phyloP scores from a whole-genome alignment of 2,113 vertebrate genomes.

The Mesitornis unicolor region DNA sequence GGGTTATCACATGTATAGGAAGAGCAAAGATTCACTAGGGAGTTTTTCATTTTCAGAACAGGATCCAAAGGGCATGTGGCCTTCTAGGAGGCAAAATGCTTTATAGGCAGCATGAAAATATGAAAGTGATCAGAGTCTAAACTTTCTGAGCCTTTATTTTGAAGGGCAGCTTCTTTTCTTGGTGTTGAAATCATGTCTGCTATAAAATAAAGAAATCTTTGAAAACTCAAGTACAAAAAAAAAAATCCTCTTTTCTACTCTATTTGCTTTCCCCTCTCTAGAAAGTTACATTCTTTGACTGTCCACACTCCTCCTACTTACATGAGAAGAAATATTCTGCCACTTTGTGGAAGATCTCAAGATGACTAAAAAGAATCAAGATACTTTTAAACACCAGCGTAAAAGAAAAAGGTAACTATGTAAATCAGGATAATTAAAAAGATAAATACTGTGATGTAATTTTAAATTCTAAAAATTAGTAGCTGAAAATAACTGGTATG shows the following conservation, averaged over 20 bases:
- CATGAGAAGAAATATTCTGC: conserved; percentile 61
- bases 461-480: background rate
- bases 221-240: background rate
- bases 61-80: background rate
- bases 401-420: conserved; percentile 64
- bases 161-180: conserved; percentile 48
- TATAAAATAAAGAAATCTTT: conserved; percentile 68
- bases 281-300: conserved; percentile 72
- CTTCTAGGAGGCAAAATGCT: background rate
- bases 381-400: conserved; percentile 59
- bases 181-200: conserved; percentile 10
- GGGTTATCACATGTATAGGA: background rate
- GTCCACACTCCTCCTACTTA: conserved; percentile 62
- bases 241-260: conserved; percentile 66
- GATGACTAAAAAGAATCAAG: conserved; percentile 65
- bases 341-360: conserved; percentile 63
- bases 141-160: conserved; percentile 42
- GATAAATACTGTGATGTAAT: background rate
- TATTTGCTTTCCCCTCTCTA: conserved; percentile 65
- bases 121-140: conserved; percentile 64
- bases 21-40: background rate
- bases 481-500: background rate
- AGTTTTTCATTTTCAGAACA: background rate
- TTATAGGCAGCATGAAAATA: conserved; percentile 21
- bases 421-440: conserved; percentile 19